phyloP scores from a whole-genome alignment of 2,797 vertebrate genomes.

The Helicolenus hilgendorfi region DNA sequence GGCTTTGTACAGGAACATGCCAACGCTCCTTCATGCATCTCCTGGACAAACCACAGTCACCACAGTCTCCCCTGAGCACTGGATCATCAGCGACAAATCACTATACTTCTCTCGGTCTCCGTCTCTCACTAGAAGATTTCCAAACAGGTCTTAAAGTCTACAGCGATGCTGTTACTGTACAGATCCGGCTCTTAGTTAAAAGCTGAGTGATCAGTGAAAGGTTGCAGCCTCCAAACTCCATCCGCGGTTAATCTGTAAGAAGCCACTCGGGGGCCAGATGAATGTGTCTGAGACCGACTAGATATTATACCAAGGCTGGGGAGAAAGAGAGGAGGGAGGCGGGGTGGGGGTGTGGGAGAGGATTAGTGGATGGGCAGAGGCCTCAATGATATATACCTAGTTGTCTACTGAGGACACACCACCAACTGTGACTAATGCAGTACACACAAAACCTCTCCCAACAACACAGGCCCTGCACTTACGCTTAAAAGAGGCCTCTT shows the following conservation, averaged over 20 bases:
- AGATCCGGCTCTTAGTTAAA: constrained; percentile 78
- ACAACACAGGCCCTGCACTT: constrained; percentile 23
- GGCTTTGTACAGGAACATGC: constrained; percentile 91
- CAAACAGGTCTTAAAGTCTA: constrained; percentile 77
- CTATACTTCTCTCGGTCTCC: not conserved
- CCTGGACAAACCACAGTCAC: constrained; percentile 79
- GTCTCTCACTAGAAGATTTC: constrained; percentile 25
- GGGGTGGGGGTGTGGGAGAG: constrained; percentile 68
- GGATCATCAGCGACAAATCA: constrained; percentile 56
- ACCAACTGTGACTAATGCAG: constrained; percentile 77
- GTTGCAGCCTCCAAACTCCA: constrained; percentile 69
- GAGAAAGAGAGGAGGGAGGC: constrained; percentile 74
- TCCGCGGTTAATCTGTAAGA: constrained; percentile 87
- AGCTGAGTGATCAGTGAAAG: constrained; percentile 77
- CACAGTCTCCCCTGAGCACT: constrained; percentile 56
- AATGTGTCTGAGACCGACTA: constrained; percentile 88
- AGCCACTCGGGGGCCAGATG: constrained; percentile 81
- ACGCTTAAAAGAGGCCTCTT: not conserved
- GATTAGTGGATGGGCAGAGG: constrained; percentile 83
- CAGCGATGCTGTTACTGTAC: constrained; percentile 30
- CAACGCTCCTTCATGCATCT: constrained; percentile 83
- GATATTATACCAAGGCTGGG: constrained; percentile 80
- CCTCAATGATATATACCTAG: constrained; percentile 85
- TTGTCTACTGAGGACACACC: constrained; percentile 75
- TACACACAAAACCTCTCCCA: constrained; percentile 57